Evolutionary conservation across 2,888 invertebrate genomes (phyloP).

Genomic region (Spodoptera exigua): DNA sequence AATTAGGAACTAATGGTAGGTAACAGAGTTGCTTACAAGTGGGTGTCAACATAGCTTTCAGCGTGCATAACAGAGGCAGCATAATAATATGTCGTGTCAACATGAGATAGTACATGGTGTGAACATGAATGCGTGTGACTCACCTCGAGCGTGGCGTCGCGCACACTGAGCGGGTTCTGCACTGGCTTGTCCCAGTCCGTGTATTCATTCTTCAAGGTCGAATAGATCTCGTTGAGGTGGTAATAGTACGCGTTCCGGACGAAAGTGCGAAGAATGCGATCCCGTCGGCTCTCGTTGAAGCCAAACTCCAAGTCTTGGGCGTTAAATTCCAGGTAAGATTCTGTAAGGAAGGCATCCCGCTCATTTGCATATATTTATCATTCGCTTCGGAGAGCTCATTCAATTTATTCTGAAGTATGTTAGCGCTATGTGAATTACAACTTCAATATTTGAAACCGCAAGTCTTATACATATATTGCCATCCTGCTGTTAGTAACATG

Average conservation of each 20-base stretch:
- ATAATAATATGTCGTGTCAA: constrained; percentile 18
- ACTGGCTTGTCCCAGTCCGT: constrained; percentile 98
- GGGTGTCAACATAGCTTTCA: background rate
- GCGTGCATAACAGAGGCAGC: background rate
- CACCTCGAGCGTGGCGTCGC: constrained; percentile 94
- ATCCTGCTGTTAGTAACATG: constrained; percentile 25
- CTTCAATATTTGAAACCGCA: constrained; percentile 36
- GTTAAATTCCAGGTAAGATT: constrained; percentile 95
- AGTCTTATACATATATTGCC: constrained; percentile 18
- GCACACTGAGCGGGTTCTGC: constrained; percentile 95
- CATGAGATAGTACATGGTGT: constrained; percentile 6
- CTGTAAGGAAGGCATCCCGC: constrained; percentile 83
- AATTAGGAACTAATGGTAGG: background rate
- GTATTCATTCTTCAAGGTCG: constrained; percentile 97
- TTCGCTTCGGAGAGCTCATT: constrained; percentile 57
- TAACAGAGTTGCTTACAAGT: background rate
- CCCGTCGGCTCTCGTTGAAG: constrained; percentile 95
- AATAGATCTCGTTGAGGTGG: constrained; percentile 98
- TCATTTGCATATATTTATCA: constrained; percentile 78
- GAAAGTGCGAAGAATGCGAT: constrained; percentile 96
- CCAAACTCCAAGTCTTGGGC: constrained; percentile 97
- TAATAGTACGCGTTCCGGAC: constrained; percentile 98
- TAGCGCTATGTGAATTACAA: constrained; percentile 53
- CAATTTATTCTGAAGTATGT: constrained; percentile 54
- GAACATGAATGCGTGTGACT: constrained; percentile 39